Evolutionary conservation across 1,140 invertebrate species (phyloP).

Genomic region (Carposina sasakii): DNA sequence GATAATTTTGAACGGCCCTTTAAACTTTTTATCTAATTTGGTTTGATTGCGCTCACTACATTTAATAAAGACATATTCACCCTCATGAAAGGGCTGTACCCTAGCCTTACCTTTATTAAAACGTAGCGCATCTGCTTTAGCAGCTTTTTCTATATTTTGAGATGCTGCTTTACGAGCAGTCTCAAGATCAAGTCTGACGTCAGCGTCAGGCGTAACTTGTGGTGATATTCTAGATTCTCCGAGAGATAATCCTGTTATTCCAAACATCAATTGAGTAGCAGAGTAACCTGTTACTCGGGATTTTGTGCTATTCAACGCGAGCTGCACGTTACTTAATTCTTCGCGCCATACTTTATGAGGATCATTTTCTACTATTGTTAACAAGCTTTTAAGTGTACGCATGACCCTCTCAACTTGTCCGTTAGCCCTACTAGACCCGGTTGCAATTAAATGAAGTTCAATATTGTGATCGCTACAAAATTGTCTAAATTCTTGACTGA

Average conservation of each 20-base stretch:
- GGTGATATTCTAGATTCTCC: conserved; percentile 1
- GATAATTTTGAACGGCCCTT: no score
- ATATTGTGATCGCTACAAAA: conserved; percentile 18
- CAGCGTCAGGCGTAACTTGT: neutral
- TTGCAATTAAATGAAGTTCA: conserved; percentile 19
- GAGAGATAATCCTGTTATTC: conserved; percentile 15
- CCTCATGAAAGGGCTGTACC: conserved; percentile 9
- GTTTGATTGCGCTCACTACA: conserved; percentile 19
- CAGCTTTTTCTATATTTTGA: conserved; percentile 11
- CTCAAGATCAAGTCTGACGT: conserved; percentile 1
- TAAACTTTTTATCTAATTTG: no score
- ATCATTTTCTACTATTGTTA: conserved; percentile 18
- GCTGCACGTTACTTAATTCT: no score
- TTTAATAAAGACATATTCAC: conserved; percentile 15
- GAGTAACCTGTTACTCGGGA: no score
- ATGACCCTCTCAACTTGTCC: conserved; percentile 18
- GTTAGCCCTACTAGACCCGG: conserved; percentile 17
- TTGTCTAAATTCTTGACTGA: conserved; percentile 6
- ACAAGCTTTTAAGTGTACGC: conserved; percentile 16
- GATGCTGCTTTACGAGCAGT: conserved; percentile 6
- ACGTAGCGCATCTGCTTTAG: conserved; percentile 6
- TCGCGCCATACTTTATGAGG: no score
- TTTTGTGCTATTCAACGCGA: no score
- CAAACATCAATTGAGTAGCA: no score
- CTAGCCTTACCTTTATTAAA: conserved; percentile 15